Base-by-base conservation (phyloP, 2,113 vertebrate genomes). In the Corythaixoides concolor region DNA sequence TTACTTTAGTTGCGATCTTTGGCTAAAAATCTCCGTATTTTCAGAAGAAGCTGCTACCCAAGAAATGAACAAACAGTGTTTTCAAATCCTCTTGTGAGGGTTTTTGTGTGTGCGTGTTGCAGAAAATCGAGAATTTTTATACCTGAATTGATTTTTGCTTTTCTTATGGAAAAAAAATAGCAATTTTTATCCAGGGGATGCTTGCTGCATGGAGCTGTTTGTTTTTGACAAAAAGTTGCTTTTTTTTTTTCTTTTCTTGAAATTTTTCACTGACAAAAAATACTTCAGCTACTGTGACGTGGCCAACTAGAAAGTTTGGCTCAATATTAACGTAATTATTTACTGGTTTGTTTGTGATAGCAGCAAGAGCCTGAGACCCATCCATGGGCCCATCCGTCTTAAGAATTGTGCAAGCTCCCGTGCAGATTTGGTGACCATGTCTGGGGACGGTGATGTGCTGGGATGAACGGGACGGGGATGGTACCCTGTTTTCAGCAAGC, bases 391-490 rank as follows among this genome's bases (percentile, higher is more conserved):
- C 10, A 0, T 64, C 1, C 10, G 9, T 58, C 68, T 69, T 4
- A 2, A 47, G 56, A 0, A 1, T 19, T 26, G 49, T n/a, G 32
- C 63, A 11, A 21, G 37, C 49, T 74, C 52, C 50, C 0, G 0
- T 24, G 60, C 23, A n/a, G 63, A n/a, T 39, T 33, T 45, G 68
- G 66, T 75, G 62, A 39, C 16, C 0, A 0, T 35, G 35, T 19
- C 43, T 1, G 0, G 35, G n/a, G 52, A 30, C 7, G 28, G n/a
- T 0, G 10, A n/a, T 7, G 7, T 2, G 28, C 19, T 15, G 68
- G 20, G 43, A 22, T 59, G 56, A 62, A 47, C 1, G 2, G 74
- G 39, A n/a, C 10, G 23, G 43, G 32, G 53, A 13, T 33, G 53
- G 37, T 10, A 30, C 56, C 35, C 20, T 13, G 20, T 8, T 66